phyloP scores from a whole-genome alignment of 2,797 vertebrate species.

The Novumbra hubbsi region DNA sequence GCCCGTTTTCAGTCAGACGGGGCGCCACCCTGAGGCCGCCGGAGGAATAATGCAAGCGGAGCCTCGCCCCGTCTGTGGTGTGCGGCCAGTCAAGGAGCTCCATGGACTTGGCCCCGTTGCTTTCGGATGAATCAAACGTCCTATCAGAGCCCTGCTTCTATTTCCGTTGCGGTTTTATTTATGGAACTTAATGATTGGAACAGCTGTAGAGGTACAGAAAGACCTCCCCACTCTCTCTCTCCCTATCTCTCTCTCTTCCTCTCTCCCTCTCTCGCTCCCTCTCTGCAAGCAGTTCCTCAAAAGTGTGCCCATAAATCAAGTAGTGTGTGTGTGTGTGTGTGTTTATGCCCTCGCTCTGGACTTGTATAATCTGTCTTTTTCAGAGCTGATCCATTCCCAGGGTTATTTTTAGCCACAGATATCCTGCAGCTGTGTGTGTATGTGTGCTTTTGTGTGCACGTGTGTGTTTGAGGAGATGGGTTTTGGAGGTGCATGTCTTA shows the following conservation, averaged over 20 bases:
- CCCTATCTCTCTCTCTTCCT: slow-evolving; percentile 4
- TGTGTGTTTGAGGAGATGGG: not conserved
- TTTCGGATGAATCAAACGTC: not conserved
- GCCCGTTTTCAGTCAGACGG: not conserved
- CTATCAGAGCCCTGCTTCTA: slow-evolving; percentile 13
- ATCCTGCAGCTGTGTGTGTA: not conserved
- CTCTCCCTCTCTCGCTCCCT: not conserved
- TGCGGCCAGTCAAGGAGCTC: not conserved
- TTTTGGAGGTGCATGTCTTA: slow-evolving; percentile 36
- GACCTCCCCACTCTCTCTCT: slow-evolving; percentile 6
- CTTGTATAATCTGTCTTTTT: slow-evolving; percentile 51
- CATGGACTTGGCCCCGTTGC: not conserved
- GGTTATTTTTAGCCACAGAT: slow-evolving; percentile 35
- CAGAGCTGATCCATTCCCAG: slow-evolving; percentile 27
- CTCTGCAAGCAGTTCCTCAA: slow-evolving; percentile 13
- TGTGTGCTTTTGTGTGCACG: not conserved
- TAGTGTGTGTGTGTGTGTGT: slow-evolving; percentile 43
- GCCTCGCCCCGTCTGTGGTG: not conserved
- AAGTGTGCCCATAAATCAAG: slow-evolving; percentile 11
- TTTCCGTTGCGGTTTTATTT: not conserved
- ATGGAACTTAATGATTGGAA: not conserved
- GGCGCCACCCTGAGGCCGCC: not conserved
- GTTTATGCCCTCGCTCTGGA: slow-evolving; percentile 53
- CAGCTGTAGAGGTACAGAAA: slow-evolving; percentile 1
- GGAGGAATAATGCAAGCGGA: not conserved